Evolutionary conservation across 2,113 vertebrate genomes (phyloP).

Genomic region (human (Homo sapiens)): DNA sequence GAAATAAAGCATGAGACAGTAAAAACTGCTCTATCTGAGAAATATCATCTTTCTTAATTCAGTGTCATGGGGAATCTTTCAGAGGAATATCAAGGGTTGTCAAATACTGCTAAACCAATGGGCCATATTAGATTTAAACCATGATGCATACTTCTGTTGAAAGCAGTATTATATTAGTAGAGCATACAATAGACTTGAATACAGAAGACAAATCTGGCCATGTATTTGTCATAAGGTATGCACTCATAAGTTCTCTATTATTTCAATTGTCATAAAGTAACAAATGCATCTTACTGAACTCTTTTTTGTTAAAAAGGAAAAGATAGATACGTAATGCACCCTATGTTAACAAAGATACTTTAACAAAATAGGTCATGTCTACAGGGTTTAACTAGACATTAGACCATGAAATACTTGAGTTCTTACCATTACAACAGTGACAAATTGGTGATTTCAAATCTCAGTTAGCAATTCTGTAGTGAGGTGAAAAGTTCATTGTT

Average conservation of each 20-base stretch:
- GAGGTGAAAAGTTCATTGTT: background rate
- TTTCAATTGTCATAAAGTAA: slow-evolving; percentile 34
- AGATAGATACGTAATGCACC: background rate
- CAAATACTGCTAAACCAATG: slow-evolving; percentile 39
- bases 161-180: slow-evolving; percentile 45
- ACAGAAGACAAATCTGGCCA: slow-evolving; percentile 33
- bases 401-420: background rate
- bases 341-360: background rate
- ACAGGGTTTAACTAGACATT: background rate
- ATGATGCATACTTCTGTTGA: slow-evolving; percentile 38
- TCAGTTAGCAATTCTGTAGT: background rate
- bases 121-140: slow-evolving; percentile 54
- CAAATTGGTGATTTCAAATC: background rate
- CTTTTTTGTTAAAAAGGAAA: background rate
- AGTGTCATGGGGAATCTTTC: slow-evolving; percentile 49
- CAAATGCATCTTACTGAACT: slow-evolving; percentile 28
- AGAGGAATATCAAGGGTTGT: slow-evolving; percentile 56
- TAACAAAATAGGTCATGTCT: background rate
- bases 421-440: background rate
- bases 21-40: slow-evolving; percentile 51
- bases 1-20: slow-evolving; percentile 62
- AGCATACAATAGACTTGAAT: slow-evolving; percentile 52
- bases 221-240: slow-evolving; percentile 8
- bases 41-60: slow-evolving; percentile 63
- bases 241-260: slow-evolving; percentile 31